Evolutionary conservation across 2,113 vertebrate genomes (phyloP), one percentile per base, ranked within the genome.

Genomic region (Prolemur simus): DNA sequence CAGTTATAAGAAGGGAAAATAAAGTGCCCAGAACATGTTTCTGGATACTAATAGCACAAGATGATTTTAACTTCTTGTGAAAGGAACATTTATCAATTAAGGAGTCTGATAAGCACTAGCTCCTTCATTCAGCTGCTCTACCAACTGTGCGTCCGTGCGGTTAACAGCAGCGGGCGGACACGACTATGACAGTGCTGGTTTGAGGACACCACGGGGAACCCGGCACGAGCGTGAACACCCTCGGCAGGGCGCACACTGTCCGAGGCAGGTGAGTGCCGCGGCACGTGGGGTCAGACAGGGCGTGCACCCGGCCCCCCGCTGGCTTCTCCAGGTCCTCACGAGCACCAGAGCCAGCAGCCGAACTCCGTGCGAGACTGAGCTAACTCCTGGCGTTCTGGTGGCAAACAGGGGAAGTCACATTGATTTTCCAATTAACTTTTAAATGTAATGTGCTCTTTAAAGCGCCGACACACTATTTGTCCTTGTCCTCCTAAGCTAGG

Each of bases 311-410:
- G n/a, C 4, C 6, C 21, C 13, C 15, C 32, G 2, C 17, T 8
- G 1, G 42, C 66, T 32, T 32, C 58, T 52, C 77, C 1, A 1
- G 0, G 6, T 1, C 39, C 73, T 52, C 25, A 1, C 0, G 0
- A 25, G 45, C 20, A 56, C 12, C 8, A 25, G 56, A 68, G 39
- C 39, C 20, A 23, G 15, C 20, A 8, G 52, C 5, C 3, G 42
- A 47, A 5, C 6, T 37, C 32, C 4, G 77, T 56, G 54, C 6
- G 20, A 56, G 64, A 58, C 5, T 2, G 60, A 21, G 45, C 63
- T 10, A 23, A 4, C 21, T 32, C 47, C 80, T 15, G 68, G 34
- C 27, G 10, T 45, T 64, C 29, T 15, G 15, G 45, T 2, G 20
- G 45, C 69, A 60, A 15, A 47, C 42, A 17, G 15, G 64, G 1